phyloP scores from a whole-genome alignment of 2,797 vertebrate species.

The Pangasius macronema region DNA sequence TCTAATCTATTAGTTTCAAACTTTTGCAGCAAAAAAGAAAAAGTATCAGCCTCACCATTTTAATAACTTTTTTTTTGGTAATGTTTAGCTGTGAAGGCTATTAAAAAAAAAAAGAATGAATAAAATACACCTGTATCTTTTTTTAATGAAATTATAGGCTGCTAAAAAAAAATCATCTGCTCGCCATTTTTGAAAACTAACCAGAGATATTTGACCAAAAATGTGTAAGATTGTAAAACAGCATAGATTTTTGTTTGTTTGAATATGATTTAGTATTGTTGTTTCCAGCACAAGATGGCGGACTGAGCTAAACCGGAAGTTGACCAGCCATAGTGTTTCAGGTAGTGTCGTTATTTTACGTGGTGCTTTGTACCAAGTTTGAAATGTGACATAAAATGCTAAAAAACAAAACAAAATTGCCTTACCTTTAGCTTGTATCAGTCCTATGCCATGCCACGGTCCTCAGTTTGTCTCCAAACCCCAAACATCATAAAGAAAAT shows the following conservation, averaged over 20 bases:
- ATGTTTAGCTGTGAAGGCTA: background rate
- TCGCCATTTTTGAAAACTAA: background rate
- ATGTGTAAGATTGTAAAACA: background rate
- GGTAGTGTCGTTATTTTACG: background rate
- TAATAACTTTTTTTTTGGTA: no score
- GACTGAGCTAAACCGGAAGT: background rate
- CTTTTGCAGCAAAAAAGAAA: background rate
- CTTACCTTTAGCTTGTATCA: background rate
- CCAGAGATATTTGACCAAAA: background rate
- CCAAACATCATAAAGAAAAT: background rate
- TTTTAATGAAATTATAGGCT: background rate
- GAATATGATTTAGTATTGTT: background rate
- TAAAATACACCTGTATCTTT: background rate
- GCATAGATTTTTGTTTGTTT: no score
- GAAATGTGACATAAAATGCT: background rate
- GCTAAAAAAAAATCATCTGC: background rate
- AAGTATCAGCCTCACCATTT: background rate
- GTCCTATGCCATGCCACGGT: no score
- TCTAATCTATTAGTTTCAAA: background rate
- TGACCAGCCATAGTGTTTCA: background rate
- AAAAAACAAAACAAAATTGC: background rate
- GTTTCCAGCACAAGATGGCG: background rate
- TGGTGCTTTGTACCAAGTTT: no score
- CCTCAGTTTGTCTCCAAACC: background rate
- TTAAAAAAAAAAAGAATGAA: background rate